A percentile compares a stretch with the other conserved stretches of the same genome.
These are phyloP conservation scores for Coboldia fuscipes DNA, from an alignment of 1,140 invertebrate genomes.

Conservation along the genomic window DNA sequence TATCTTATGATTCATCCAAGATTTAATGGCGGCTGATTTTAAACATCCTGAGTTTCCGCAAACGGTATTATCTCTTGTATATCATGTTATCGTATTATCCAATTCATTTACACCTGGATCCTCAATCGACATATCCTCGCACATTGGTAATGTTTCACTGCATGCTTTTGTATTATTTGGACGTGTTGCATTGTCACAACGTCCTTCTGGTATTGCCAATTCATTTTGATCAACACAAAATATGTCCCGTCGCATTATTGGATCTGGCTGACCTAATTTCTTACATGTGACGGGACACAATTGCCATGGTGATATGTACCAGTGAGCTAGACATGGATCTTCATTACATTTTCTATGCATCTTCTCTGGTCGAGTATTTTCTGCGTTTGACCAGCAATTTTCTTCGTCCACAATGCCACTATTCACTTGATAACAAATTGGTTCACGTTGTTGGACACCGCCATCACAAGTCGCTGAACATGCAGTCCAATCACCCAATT, in stretches of 20 bases:
- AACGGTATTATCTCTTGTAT: neutral
- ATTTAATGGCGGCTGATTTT: too few relatives aligned
- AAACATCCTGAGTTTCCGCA: too few relatives aligned
- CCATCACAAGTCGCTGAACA: conserved; percentile 59
- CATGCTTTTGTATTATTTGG: conserved; percentile 41
- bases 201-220: conserved; percentile 42
- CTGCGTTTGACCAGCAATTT: conserved; percentile 34
- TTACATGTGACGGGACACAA: conserved; percentile 52
- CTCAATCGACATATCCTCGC: conserved; percentile 14
- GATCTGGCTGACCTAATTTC: conserved; percentile 16
- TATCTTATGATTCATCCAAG: too few relatives aligned
- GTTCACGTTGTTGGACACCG: conserved; percentile 37
- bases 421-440: conserved; percentile 39
- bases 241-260: conserved; percentile 38
- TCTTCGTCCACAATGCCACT: conserved; percentile 39
- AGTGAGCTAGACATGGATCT: conserved; percentile 49
- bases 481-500: conserved; percentile 51
- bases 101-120: neutral
- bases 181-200: conserved; percentile 31
- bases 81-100: neutral
- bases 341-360: conserved; percentile 38
- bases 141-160: conserved; percentile 28
- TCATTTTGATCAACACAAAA: conserved; percentile 48
- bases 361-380: conserved; percentile 32
- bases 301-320: conserved; percentile 68